phyloP scores from a whole-genome alignment of 2,888 invertebrate species.

The Erebia palarica region DNA sequence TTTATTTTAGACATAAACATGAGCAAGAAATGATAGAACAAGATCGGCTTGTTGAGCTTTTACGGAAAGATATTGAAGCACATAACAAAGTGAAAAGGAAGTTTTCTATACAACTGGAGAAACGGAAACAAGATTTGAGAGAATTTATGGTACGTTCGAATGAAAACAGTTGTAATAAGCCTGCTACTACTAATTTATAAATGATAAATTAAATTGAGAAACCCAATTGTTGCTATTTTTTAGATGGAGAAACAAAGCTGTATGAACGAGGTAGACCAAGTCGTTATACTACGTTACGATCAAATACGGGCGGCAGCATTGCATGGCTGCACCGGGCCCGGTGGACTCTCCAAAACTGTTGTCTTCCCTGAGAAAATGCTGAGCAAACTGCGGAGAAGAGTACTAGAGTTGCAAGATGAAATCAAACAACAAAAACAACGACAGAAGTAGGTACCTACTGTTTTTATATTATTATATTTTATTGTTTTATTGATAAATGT shows the following conservation, averaged over 20 bases:
- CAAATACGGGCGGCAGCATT: constrained; percentile 83
- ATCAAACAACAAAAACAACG: constrained; percentile 83
- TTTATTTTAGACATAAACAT: constrained; percentile 58
- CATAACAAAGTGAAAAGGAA: constrained; percentile 81
- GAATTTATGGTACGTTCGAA: constrained; percentile 82
- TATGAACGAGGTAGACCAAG: constrained; percentile 89
- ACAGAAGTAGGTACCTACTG: constrained; percentile 79
- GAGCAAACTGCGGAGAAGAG: constrained; percentile 82
- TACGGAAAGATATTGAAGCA: constrained; percentile 83
- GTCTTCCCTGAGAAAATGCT: constrained; percentile 85
- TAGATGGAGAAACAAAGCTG: constrained; percentile 88
- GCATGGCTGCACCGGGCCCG: constrained; percentile 66
- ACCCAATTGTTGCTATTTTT: constrained; percentile 34
- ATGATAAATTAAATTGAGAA: not conserved
- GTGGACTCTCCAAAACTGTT: constrained; percentile 74
- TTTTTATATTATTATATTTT: too few species aligned
- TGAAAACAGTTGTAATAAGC: not conserved
- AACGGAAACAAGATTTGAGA: constrained; percentile 82
- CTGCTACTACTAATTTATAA: too few species aligned
- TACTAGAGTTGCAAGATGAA: constrained; percentile 85
- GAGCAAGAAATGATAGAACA: constrained; percentile 84
- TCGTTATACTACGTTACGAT: constrained; percentile 86
- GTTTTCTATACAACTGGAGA: constrained; percentile 79
- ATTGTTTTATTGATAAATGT: not conserved
- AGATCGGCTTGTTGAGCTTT: constrained; percentile 79